Percentiles rank a stretch among this genome's conserved stretches.
Evolutionary conservation across 2,797 vertebrate genomes (phyloP).

Genomic region (Synanceia verrucosa): DNA sequence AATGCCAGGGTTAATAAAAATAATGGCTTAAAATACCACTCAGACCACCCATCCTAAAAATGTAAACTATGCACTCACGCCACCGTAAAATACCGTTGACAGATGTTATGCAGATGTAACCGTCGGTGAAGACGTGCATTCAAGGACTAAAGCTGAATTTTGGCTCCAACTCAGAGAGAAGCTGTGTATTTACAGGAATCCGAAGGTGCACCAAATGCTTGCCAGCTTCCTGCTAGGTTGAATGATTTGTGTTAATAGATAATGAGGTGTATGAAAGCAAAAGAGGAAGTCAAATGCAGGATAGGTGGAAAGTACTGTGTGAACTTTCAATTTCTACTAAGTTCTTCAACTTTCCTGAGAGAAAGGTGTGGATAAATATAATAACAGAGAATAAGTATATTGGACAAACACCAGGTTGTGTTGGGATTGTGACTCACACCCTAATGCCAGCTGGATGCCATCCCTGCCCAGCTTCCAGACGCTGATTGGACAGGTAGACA

Average conservation of each 20-base stretch:
- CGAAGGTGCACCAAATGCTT: constrained; percentile 16
- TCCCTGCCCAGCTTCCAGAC: constrained; percentile 42
- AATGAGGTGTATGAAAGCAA: neutral
- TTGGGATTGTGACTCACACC: constrained; percentile 55
- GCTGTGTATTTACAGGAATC: constrained; percentile 45
- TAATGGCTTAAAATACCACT: constrained; percentile 67
- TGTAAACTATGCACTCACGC: constrained; percentile 66
- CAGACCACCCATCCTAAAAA: constrained; percentile 74
- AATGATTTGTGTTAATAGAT: neutral
- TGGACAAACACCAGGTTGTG: constrained; percentile 17
- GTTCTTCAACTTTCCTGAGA: neutral
- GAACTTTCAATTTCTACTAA: neutral
- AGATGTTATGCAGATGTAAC: constrained; percentile 76
- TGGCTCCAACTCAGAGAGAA: constrained; percentile 28
- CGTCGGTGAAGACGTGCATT: constrained; percentile 34
- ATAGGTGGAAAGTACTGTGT: neutral
- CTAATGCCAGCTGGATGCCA: constrained; percentile 69
- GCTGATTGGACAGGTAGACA: constrained; percentile 80
- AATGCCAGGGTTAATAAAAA: constrained; percentile 73
- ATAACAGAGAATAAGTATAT: constrained; percentile 1
- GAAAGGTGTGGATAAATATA: constrained; percentile 4
- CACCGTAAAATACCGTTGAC: constrained; percentile 64
- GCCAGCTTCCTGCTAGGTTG: neutral
- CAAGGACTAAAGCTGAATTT: constrained; percentile 19
- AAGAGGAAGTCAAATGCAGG: neutral